Evolutionary conservation across 1,140 invertebrate species (phyloP).

Genomic region (Bombus waltoni): DNA sequence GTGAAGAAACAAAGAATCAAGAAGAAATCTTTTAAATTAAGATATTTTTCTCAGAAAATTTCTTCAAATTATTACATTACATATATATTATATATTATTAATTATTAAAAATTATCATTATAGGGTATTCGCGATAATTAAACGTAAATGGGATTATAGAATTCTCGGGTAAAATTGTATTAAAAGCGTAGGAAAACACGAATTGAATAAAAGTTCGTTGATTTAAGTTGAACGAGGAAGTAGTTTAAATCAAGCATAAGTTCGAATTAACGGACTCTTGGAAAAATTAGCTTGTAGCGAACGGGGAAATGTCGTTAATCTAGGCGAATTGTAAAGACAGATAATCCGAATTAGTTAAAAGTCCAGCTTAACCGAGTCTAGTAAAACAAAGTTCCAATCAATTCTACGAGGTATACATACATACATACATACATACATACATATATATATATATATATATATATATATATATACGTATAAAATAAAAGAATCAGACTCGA

Average conservation of each 20-base stretch:
- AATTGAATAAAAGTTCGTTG: background rate
- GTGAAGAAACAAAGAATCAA: background rate
- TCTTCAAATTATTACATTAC: background rate
- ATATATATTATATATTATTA: too few relatives aligned
- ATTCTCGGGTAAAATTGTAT: background rate
- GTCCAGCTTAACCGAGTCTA: background rate
- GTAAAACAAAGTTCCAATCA: background rate
- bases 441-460: too few relatives aligned
- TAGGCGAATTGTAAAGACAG: slow-evolving; percentile 2
- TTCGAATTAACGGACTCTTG: slow-evolving; percentile 15
- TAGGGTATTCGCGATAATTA: background rate
- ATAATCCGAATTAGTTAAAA: slow-evolving; percentile 11
- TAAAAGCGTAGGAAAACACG: background rate
- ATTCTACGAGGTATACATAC: too few relatives aligned
- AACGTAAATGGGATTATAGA: background rate
- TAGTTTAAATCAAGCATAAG: background rate
- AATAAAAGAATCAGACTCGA: background rate
- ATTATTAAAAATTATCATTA: background rate
- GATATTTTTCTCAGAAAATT: background rate
- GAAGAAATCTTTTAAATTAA: background rate
- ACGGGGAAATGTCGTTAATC: slow-evolving; percentile 17
- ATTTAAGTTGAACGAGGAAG: background rate
- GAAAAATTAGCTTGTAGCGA: slow-evolving; percentile 3
- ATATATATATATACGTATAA: background rate
- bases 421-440: too few relatives aligned